These are phyloP conservation scores for Scolanthus callimorphus DNA, from an alignment of 92 coral and sea anemone genomes.

Conservation along the genomic window DNA sequence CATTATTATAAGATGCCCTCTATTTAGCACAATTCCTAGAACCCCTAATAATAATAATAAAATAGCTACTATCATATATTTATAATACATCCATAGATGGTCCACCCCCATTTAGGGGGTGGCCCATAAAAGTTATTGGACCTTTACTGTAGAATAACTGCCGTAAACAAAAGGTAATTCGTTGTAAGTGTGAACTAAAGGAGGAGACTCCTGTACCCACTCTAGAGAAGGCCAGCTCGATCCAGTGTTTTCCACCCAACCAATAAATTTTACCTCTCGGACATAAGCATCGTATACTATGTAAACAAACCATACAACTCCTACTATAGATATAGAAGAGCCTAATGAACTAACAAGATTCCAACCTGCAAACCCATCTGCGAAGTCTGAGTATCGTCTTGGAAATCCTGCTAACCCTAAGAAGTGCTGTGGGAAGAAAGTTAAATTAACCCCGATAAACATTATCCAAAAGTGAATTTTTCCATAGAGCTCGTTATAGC, in stretches of 20 bases:
- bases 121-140: conserved; percentile 1
- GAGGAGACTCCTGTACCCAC: conserved; percentile 82
- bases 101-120: conserved; percentile 2
- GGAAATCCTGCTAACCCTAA: conserved; percentile 83
- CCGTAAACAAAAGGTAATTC: conserved; percentile 71
- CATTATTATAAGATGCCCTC: conserved; percentile 83
- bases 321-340: conserved; percentile 64
- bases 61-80: conserved; percentile 64
- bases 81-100: conserved; percentile 57
- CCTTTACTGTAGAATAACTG: conserved; percentile 9
- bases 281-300: conserved; percentile 72
- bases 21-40: conserved; percentile 65
- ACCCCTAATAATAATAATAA: conserved; percentile 74
- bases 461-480: conserved; percentile 82
- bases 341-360: conserved; percentile 75
- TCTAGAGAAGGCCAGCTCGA: conserved; percentile 74
- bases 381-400: conserved; percentile 81
- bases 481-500: conserved; percentile 78
- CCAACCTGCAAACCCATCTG: conserved; percentile 76
- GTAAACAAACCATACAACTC: conserved; percentile 72
- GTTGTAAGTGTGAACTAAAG: conserved; percentile 75
- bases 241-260: conserved; percentile 48
- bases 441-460: conserved; percentile 86
- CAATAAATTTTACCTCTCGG: conserved; percentile 53
- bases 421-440: conserved; percentile 85